A percentile compares a stretch with the other conserved stretches of the same genome.
phyloP scores from a whole-genome alignment of 2,888 invertebrate species.

The Zygothrica quintamaculata region DNA sequence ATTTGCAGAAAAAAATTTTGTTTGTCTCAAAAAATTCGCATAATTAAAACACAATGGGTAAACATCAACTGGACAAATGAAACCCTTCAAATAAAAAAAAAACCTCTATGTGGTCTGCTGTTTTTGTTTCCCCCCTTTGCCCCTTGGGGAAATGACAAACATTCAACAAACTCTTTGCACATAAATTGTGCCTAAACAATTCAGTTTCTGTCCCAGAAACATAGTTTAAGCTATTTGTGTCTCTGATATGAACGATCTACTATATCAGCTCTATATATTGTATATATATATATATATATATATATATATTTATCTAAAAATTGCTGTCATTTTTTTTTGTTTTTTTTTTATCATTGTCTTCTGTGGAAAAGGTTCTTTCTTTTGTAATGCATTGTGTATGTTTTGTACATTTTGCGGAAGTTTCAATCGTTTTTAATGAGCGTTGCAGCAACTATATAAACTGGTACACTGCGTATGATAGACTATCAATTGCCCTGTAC shows the following conservation, averaged over 20 bases:
- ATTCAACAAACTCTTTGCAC: too few species aligned
- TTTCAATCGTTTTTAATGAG: constrained; percentile 74
- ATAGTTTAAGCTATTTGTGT: constrained; percentile 11
- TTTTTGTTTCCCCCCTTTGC: too few species aligned
- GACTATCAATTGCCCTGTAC: constrained; percentile 10
- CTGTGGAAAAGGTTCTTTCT: constrained; percentile 2
- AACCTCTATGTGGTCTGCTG: too few species aligned
- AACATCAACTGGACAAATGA: background rate
- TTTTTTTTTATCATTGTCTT: constrained; percentile 10
- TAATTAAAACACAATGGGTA: constrained; percentile 49
- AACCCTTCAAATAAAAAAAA: too few species aligned
- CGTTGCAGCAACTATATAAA: constrained; percentile 10
- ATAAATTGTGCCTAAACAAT: too few species aligned
- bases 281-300: background rate
- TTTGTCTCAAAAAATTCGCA: constrained; percentile 20
- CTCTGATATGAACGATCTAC: constrained; percentile 8
- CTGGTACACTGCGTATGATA: background rate
- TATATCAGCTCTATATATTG: constrained; percentile 9
- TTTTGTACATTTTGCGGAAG: constrained; percentile 54
- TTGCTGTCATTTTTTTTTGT: constrained; percentile 8
- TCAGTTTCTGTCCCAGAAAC: constrained; percentile 20
- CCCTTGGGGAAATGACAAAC: too few species aligned
- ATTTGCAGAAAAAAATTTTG: too few species aligned
- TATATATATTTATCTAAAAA: background rate
- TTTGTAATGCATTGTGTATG: constrained; percentile 16